phyloP scores from a whole-genome alignment of 2,888 invertebrate genomes.

The Xestobium rufovillosum region DNA sequence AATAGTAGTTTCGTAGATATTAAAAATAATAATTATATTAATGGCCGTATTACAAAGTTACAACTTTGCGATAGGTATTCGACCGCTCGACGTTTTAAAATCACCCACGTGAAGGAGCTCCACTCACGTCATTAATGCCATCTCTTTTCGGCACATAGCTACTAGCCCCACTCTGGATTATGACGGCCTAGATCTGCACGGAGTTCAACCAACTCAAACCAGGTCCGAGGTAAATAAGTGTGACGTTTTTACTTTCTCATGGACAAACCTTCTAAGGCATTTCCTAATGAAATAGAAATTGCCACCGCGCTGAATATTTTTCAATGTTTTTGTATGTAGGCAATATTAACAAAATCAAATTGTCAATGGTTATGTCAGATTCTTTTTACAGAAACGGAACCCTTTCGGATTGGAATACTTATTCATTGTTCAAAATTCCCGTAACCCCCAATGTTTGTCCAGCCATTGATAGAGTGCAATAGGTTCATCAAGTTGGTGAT shows the following conservation, averaged over 20 bases:
- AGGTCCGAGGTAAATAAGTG: slow-evolving; percentile 34
- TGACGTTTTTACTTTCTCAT: slow-evolving; percentile 37
- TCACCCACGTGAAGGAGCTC: not conserved
- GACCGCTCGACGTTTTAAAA: not conserved
- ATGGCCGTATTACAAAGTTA: no score
- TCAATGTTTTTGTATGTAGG: slow-evolving; percentile 1
- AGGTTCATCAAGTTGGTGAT: no score
- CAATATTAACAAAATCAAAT: no score
- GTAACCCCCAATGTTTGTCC: no score
- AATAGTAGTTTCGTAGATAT: no score
- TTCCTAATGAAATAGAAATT: slow-evolving; percentile 31
- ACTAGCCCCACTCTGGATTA: slow-evolving; percentile 11
- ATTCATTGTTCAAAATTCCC: no score
- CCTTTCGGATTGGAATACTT: no score
- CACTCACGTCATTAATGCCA: not conserved
- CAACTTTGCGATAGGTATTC: no score
- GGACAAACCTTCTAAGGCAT: slow-evolving; percentile 30
- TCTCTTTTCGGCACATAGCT: slow-evolving; percentile 3
- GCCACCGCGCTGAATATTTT: slow-evolving; percentile 4
- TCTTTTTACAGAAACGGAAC: no score
- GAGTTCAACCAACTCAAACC: slow-evolving; percentile 36
- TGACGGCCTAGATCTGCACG: slow-evolving; percentile 25
- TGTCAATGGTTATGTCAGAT: no score
- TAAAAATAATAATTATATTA: no score
- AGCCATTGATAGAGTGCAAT: no score